phyloP scores from a whole-genome alignment of 2,797 vertebrate genomes.

The Rhinoraja longicauda region DNA sequence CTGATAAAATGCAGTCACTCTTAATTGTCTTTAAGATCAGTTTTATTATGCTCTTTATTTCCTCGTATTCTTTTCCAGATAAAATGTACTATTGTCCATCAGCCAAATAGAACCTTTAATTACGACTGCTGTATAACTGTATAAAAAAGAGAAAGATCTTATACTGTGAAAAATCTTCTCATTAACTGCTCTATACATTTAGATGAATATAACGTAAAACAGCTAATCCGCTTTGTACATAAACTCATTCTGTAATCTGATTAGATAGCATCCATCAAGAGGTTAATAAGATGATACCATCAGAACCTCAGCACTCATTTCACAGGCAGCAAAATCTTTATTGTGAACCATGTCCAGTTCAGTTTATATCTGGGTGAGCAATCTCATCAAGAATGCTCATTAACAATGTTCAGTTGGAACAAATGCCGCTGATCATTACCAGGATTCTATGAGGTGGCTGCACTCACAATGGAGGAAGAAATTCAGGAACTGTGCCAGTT shows the following conservation, averaged over 20 bases:
- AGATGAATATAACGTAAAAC: not conserved
- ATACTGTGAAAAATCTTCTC: not conserved
- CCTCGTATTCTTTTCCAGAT: not conserved
- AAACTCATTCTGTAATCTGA: not conserved
- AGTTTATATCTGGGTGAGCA: conserved; percentile 42
- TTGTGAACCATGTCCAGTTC: conserved; percentile 13
- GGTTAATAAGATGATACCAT: conserved; percentile 13
- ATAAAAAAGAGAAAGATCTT: not conserved
- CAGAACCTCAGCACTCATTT: conserved; percentile 1
- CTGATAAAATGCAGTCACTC: not conserved
- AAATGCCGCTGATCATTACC: conserved; percentile 73
- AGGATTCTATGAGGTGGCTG: conserved; percentile 63
- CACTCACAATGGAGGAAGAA: conserved; percentile 77
- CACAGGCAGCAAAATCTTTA: conserved; percentile 16
- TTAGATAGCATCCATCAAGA: conserved; percentile 34
- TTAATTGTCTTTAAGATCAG: not conserved
- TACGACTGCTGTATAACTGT: not conserved
- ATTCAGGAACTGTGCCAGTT: conserved; percentile 62
- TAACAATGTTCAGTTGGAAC: conserved; percentile 54
- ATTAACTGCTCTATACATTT: not conserved
- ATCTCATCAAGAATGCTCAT: conserved; percentile 51
- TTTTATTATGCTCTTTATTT: not conserved
- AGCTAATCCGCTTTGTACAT: not conserved
- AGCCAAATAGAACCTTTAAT: not conserved
- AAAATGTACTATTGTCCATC: not conserved